Evolutionary conservation across 2,888 invertebrate genomes (phyloP).

Genomic region (Epistrophe grossulariae): DNA sequence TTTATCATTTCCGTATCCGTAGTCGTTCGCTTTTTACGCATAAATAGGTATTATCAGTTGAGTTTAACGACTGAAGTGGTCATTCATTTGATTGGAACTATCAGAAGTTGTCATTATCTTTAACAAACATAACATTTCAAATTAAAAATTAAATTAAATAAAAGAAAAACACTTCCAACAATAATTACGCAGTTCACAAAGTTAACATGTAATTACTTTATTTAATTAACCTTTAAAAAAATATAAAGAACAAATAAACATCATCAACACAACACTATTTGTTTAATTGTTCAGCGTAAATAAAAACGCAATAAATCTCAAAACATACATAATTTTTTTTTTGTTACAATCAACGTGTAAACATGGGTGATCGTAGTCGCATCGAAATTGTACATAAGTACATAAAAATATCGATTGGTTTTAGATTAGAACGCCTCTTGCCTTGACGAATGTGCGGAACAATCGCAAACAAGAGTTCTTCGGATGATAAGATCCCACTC

Average conservation of each 20-base stretch:
- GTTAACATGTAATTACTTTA: neutral
- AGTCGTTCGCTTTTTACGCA: too few species aligned
- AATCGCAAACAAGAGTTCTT: neutral
- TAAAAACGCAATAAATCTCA: conserved; percentile 14
- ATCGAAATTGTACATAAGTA: neutral
- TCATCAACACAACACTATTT: neutral
- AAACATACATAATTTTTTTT: conserved; percentile 4
- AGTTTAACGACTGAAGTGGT: too few species aligned
- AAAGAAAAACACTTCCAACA: neutral
- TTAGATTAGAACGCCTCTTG: neutral
- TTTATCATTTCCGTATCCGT: too few species aligned
- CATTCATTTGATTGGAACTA: neutral
- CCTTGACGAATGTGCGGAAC: conserved; percentile 2
- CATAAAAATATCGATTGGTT: neutral
- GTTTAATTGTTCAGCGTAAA: neutral
- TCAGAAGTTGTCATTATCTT: neutral
- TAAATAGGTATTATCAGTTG: too few species aligned
- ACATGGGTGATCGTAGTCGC: neutral
- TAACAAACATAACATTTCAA: neutral
- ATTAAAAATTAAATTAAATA: neutral
- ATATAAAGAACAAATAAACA: conserved; percentile 9
- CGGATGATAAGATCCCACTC: conserved; percentile 9
- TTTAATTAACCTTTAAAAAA: conserved; percentile 11
- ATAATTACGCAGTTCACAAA: conserved; percentile 3
- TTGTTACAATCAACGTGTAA: conserved; percentile 3